phyloP scores from a whole-genome alignment of 2,888 invertebrate genomes.

The Gerosis bhagava region DNA sequence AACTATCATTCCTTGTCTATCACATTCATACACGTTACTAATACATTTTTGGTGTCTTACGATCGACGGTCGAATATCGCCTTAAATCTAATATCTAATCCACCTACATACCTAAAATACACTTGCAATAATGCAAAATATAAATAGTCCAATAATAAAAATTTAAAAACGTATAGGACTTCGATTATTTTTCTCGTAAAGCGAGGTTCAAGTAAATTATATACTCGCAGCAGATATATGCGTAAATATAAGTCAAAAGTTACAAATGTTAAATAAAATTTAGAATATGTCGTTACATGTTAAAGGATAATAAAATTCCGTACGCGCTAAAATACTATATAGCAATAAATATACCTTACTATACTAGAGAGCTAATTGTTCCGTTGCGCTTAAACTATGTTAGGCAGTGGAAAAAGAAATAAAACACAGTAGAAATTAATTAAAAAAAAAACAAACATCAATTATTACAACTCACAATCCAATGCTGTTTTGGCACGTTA shows the following conservation, averaged over 20 bases:
- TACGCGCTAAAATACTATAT: constrained; percentile 35
- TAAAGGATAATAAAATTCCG: constrained; percentile 29
- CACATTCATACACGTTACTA: constrained; percentile 58
- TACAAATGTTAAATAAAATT: constrained; percentile 13
- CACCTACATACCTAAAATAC: constrained; percentile 10
- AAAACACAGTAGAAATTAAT: constrained; percentile 28
- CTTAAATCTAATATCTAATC: constrained; percentile 39
- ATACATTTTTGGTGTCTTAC: constrained; percentile 63
- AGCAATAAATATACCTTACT: constrained; percentile 61
- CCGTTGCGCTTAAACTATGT: constrained; percentile 30
- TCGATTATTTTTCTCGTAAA: background rate
- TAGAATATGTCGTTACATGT: constrained; percentile 21
- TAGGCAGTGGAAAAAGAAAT: constrained; percentile 39
- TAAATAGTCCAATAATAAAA: constrained; percentile 5
- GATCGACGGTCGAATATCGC: constrained; percentile 42
- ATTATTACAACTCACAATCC: constrained; percentile 24
- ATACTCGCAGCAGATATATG: background rate
- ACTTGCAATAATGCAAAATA: background rate
- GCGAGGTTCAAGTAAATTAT: constrained; percentile 19
- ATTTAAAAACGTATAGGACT: background rate
- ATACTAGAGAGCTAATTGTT: constrained; percentile 61
- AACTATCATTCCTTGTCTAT: constrained; percentile 43
- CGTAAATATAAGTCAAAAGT: constrained; percentile 3
- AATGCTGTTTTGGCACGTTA: constrained; percentile 49
- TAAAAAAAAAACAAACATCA: constrained; percentile 16